Percentiles rank a stretch among this genome's conserved stretches.
Evolutionary conservation across 2,113 vertebrate genomes (phyloP).

Genomic region (Psettodes erumei): DNA sequence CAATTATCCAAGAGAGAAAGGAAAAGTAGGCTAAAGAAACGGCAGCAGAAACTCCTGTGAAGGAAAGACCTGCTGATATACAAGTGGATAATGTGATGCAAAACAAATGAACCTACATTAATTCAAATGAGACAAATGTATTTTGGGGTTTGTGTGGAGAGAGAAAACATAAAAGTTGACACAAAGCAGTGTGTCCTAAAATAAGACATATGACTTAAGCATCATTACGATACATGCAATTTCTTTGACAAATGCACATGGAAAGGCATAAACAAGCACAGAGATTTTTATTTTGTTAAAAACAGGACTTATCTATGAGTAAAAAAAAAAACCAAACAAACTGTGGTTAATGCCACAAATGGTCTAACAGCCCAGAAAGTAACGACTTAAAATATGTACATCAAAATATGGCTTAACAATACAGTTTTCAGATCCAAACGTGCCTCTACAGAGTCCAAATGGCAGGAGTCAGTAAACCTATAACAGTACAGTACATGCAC

Average conservation of each 20-base stretch:
- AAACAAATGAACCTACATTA: background rate
- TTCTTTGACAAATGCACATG: background rate
- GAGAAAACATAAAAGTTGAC: background rate
- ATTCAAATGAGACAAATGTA: background rate
- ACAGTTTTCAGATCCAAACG: conserved; percentile 41
- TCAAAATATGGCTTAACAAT: conserved; percentile 67
- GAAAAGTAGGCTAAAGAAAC: conserved; percentile 29
- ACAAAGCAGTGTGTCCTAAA: background rate
- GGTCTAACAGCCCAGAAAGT: conserved; percentile 47
- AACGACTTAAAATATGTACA: conserved; percentile 56
- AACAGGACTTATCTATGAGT: conserved; percentile 44
- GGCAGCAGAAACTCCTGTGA: background rate
- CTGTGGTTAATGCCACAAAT: conserved; percentile 47
- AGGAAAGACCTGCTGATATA: conserved; percentile 12
- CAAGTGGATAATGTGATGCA: background rate
- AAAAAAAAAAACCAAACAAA: conserved; percentile 43
- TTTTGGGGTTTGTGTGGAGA: background rate
- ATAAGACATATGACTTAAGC: background rate
- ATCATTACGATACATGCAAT: background rate
- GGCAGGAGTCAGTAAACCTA: conserved; percentile 45
- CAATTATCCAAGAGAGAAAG: conserved; percentile 54
- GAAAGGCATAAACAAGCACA: conserved; percentile 41
- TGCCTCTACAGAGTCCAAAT: conserved; percentile 27
- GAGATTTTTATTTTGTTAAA: conserved; percentile 72
- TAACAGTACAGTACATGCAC: conserved; percentile 30